These are phyloP conservation scores for Prionailurus bengalensis DNA, from an alignment of 2,113 vertebrate genomes.

Conservation along the genomic window DNA sequence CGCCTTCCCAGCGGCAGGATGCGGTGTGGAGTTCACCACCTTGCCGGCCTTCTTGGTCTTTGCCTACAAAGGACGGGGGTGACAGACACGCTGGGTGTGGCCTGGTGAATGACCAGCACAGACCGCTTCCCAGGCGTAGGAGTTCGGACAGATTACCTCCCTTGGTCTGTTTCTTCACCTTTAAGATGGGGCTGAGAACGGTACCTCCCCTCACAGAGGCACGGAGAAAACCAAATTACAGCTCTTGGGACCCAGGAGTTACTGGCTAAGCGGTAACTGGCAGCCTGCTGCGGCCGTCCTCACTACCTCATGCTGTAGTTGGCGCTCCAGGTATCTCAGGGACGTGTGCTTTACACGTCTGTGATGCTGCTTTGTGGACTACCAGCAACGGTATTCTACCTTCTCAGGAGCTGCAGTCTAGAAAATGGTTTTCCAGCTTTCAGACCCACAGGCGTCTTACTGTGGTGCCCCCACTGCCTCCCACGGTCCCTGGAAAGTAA, in stretches of 20 bases:
- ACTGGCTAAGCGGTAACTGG: not conserved
- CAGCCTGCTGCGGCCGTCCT: not conserved
- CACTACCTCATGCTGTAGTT: not conserved
- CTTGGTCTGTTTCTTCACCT: not conserved
- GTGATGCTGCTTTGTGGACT: not conserved
- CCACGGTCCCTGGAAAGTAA: not conserved
- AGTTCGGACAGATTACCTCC: not conserved
- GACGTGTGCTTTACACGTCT: not conserved
- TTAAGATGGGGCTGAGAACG: not conserved
- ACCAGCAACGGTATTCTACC: not conserved
- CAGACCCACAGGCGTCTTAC: not conserved
- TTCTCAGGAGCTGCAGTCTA: not conserved
- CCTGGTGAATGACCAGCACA: not conserved
- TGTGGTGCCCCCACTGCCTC: not conserved
- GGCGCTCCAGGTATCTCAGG: not conserved
- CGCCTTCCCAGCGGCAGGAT: conserved; percentile 40
- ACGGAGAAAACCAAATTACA: not conserved
- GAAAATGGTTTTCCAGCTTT: not conserved
- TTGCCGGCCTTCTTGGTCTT: conserved; percentile 73
- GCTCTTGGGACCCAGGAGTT: not conserved
- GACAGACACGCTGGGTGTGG: not conserved
- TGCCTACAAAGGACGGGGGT: conserved; percentile 74
- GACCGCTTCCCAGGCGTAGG: not conserved
- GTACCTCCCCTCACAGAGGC: not conserved
- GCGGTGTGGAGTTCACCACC: conserved; percentile 77